Evolutionary conservation across 37 sponge, comb jelly and placozoan species (phyloP), one percentile per base, ranked within the genome.

Genomic region (Eunapius fragilis): DNA sequence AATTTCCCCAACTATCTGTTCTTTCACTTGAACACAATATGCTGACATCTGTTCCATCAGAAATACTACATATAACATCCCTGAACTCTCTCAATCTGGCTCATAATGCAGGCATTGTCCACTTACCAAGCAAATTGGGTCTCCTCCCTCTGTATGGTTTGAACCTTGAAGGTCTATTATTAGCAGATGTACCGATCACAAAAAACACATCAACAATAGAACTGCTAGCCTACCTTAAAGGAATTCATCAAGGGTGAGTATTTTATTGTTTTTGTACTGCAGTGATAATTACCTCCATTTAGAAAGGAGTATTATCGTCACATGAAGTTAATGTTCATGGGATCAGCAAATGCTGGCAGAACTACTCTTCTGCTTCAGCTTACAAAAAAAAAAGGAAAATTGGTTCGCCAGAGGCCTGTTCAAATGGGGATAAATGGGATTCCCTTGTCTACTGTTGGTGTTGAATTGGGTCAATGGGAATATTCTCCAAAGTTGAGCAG

Each of bases 291-390:
- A 45, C 9, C 47, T 45, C 4, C 9, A 11, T 45, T 45, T 4
- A 93, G 96, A 22, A 87, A 91, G 25, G 84, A 89, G 19, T 93
- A 91, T 0, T 97, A 97, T 76, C 97, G 91, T 58, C 71, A 95
- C 23, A 90, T 97, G 88, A 95, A 95, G 73, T 85, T 97, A 74
- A 97, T 97, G 97, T 33, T 94, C 11, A 95, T 97, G 30, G 97
- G 97, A 0, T 75, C 75, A 77, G 89, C 92, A 14, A 69, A 67
- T 25, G 70, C 86, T 31, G 97, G 97, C 23, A 97, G 95, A 91
- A 94, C 94, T 45, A 93, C 94, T 24, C 87, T 97, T 1, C 77
- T 97, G 35, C 38, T 36, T 0, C 78, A 70, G 74, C 79, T 95
- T 31, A 80, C 88, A 35, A 91, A 90, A 81, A n/a, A n/a, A n/a